These are phyloP conservation scores for Polypterus senegalus DNA, from an alignment of 2,113 vertebrate genomes.

Conservation along the genomic window DNA sequence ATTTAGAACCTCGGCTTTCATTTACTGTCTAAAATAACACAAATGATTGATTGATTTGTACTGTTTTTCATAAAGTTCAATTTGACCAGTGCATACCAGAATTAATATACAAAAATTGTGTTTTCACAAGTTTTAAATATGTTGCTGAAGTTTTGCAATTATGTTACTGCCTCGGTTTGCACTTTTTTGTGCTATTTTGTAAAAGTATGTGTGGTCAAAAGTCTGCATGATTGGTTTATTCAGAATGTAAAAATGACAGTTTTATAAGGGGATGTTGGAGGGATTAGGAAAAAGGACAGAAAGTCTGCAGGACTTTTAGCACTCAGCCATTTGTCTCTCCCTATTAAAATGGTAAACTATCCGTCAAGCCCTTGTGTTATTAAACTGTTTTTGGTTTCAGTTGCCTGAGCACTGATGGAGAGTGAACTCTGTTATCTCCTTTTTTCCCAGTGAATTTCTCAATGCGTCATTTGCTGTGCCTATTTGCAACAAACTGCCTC, in stretches of 20 bases:
- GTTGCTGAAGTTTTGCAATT: too few relatives aligned
- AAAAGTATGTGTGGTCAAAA: too few relatives aligned
- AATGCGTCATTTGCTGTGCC: constrained; percentile 35
- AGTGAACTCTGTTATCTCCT: constrained; percentile 29
- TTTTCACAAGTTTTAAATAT: too few relatives aligned
- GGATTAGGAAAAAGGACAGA: constrained; percentile 20
- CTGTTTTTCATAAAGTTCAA: too few relatives aligned
- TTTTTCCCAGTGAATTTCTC: constrained; percentile 25
- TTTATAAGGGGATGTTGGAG: constrained; percentile 31
- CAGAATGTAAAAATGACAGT: constrained; percentile 36
- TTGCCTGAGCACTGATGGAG: constrained; percentile 45
- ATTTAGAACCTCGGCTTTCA: too few relatives aligned
- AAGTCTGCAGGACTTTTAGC: constrained; percentile 32
- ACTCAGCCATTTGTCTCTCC: constrained; percentile 34
- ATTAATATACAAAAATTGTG: too few relatives aligned
- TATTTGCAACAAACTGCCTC: constrained; percentile 32
- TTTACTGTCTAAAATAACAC: too few relatives aligned
- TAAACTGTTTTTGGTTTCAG: constrained; percentile 29
- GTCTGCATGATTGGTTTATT: constrained; percentile 6
- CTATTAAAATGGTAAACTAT: constrained; percentile 27
- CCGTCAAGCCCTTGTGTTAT: constrained; percentile 23
- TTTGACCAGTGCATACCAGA: too few relatives aligned
- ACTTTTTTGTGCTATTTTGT: too few relatives aligned
- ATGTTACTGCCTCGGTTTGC: too few relatives aligned
- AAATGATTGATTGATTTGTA: too few relatives aligned